Evolutionary conservation across 1,140 invertebrate species (phyloP), one percentile per base, ranked within the genome.

Genomic region (Zaprionus ghesquierei): DNA sequence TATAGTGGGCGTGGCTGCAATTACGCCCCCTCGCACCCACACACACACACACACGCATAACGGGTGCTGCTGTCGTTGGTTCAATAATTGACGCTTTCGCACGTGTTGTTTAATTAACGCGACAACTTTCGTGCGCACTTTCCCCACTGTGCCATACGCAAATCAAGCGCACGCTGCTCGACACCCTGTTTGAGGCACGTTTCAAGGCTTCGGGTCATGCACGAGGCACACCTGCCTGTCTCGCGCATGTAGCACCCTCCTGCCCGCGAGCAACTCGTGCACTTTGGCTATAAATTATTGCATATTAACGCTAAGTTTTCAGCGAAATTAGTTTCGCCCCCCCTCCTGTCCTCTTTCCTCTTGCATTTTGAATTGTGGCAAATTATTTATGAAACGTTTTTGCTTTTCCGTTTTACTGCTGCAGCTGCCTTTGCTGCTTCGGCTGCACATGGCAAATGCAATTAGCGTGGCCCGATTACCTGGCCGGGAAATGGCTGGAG

Each of bases 281-380:
- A 72, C 69, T 74, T 82, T 84, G 79, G 49, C 51, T 74, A 78
- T 84, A 89, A 84, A 77, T 89, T 89, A 84, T 84, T 77, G 65
- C 69, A 71, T 82, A 89, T 87, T 89, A 79, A 75, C 69, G 64
- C 75, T 89, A 79, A 81, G 84, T 81, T 89, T 75, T 77, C 76
- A 87, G 66, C 73, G 44, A 84, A 89, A 84, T 84, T 79, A 87
- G 79, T 71, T 82, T 50, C 41, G 6, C 38, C 46, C 29, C 12
- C 49, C 35, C 23, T 33, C n/a, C 13, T 51, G 38, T 38, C n/a
- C 29, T 8, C 49, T 23, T 6, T 5, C 13, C 12, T n/a, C 58
- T 31, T 54, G 63, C 63, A 44, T 55, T 81, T 64, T 72, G 75
- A 81, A 65, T 69, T 87, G 71, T 53, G 68, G 61, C 61, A 79